Evolutionary conservation across 2,113 vertebrate genomes (phyloP), one percentile per base, ranked within the genome.

Genomic region (Emberiza fucata): DNA sequence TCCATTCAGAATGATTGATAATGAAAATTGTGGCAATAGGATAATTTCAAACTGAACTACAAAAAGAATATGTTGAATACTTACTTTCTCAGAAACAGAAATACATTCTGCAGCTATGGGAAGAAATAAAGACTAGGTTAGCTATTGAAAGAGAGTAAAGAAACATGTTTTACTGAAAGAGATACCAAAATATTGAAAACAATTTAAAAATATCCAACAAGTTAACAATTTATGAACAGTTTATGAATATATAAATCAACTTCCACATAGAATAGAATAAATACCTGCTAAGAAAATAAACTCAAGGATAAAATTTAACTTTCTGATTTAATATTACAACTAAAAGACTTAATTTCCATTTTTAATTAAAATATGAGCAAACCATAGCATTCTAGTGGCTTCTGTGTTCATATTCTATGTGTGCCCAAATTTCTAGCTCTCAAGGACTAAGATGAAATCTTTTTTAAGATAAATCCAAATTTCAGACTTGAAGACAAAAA

Each of bases 81-180:
- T 59, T 83, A 45, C 13, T 53, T 65, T 78, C 63, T 71, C 25
- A 63, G 57, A 70, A 77, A 64, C 1, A 0, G 14, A 69, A 88
- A 69, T 24, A 63, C 3, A 10, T 66, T 89, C 27, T 51, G 16
- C 11, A 59, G 8, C 47, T 79, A n/a, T 0, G 0, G 24, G 13
- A 79, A 79, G 13, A 86, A 85, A 94, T 60, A 33, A 51, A 57
- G 20, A 84, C 53, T 40, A 59, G 12, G 12, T 61, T 92, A 82
- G 28, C 25, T 88, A n/a, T 14, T 57, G 59, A 81, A 90, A n/a
- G 12, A 92, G 10, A 53, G 9, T 24, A 69, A 56, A 65, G 27
- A 70, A 84, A 39, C 5, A 24, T 40, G 51, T 65, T 87, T 90
- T 60, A 57, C 25, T 40, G n/a, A 50, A 60, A 73, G 20, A 35